A percentile compares a stretch with the other conserved stretches of the same genome.
phyloP scores from a whole-genome alignment of 2,797 vertebrate genomes.

The Choloepus didactylus region DNA sequence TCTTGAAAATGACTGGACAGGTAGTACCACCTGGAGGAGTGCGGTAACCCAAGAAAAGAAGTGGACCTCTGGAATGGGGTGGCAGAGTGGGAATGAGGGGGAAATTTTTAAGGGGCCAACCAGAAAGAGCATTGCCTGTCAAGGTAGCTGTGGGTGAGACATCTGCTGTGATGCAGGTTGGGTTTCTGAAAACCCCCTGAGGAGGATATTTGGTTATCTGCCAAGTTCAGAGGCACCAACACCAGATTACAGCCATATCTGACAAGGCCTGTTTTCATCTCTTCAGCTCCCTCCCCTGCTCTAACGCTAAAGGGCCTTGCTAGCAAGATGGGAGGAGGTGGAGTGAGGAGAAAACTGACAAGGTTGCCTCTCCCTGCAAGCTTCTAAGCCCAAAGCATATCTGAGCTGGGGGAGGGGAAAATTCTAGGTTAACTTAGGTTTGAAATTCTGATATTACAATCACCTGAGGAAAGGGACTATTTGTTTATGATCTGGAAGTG shows the following conservation, averaged over 20 bases:
- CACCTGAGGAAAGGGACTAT: not conserved
- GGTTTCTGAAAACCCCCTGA: not conserved
- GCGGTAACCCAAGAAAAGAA: not conserved
- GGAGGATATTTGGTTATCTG: not conserved
- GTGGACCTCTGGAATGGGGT: not conserved
- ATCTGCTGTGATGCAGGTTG: not conserved
- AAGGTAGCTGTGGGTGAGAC: not conserved
- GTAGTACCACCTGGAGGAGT: not conserved
- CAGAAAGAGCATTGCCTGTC: not conserved
- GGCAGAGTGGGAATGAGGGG: not conserved
- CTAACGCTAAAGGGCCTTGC: no score
- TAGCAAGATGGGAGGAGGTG: not conserved
- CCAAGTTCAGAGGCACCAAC: not conserved
- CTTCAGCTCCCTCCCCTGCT: not conserved
- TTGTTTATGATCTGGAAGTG: constrained; percentile 25
- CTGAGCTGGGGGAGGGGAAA: not conserved
- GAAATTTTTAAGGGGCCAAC: not conserved
- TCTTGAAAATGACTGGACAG: not conserved
- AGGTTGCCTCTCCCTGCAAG: not conserved
- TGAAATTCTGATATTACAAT: constrained; percentile 42
- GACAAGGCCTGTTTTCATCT: not conserved
- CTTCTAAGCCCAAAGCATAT: not conserved
- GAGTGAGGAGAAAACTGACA: not conserved
- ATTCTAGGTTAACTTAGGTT: not conserved
- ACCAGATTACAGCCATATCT: not conserved